Evolutionary conservation across 2,113 vertebrate genomes (phyloP), one percentile per base, ranked within the genome.

Genomic region (Oreochromis tanganicae): DNA sequence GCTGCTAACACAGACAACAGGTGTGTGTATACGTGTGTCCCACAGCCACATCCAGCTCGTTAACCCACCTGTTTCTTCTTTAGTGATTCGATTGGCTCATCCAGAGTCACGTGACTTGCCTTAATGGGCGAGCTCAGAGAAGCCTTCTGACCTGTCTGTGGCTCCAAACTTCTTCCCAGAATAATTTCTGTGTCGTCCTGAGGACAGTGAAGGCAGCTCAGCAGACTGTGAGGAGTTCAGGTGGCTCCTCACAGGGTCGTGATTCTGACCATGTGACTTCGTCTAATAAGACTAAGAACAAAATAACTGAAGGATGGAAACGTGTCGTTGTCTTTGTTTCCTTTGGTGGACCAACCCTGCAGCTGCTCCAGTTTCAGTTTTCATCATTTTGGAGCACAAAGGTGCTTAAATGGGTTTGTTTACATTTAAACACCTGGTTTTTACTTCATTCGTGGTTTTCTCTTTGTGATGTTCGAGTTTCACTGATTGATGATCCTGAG

Each of bases 1-100:
- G 19, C 41, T 32, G 63, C 9, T 59, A 34, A 27, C 24, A 34
- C n/a, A 80, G 29, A 38, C 11, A 9, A 17, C 56, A 55, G 32
- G 34, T 24, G 73, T 81, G 63, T 4, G 24, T 59, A 46, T 80
- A 75, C 34, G 7, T 63, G 83, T 81, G 83, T 83, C 38, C 32
- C 32, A 32, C 34, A 61, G 85, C 79, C 80, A 61, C n/a, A 19
- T 86, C 34, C 63, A 29, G 63, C 82, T 93, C 84, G 11, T 94
- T 92, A 90, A 88, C 84, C 16, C 82, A 66, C 80, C 87, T 85
- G 84, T n/a, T 32, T 50, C 46, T 63, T 88, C 46, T 1, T 90
- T 81, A 89, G 81, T 78, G 50, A 78, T 79, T 55, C 43, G 48
- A 90, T 82, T 88, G 68, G 87, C 78, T 90, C 9, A 5, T 85